Evolutionary conservation across 2,113 vertebrate genomes (phyloP).

Genomic region (Marmota flaviventris): DNA sequence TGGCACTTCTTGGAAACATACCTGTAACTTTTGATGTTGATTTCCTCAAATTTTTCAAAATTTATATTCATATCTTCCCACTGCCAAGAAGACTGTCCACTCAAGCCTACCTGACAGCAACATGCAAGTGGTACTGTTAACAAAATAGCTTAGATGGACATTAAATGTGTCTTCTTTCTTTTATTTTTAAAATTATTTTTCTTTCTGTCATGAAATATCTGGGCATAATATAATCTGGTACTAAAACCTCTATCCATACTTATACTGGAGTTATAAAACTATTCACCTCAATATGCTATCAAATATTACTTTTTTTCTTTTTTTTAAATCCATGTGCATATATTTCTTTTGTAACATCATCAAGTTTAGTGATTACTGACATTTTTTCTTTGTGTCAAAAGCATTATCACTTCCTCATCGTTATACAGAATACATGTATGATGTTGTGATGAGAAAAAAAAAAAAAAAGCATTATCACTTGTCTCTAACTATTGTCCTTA

Average conservation of each 20-base stretch:
- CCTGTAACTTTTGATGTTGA: not conserved
- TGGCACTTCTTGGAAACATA: not conserved
- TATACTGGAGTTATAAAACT: not conserved
- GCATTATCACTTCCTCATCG: not conserved
- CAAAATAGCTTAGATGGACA: not conserved
- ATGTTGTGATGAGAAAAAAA: no score
- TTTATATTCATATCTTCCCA: not conserved
- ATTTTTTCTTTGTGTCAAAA: not conserved
- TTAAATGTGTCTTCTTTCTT: not conserved
- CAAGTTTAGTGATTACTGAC: not conserved
- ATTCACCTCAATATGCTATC: not conserved
- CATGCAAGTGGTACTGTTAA: not conserved
- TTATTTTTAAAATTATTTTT: not conserved
- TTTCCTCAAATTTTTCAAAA: not conserved
- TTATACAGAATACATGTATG: no score
- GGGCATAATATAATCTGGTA: not conserved
- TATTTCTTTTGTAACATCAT: not conserved
- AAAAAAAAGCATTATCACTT: constrained; percentile 35
- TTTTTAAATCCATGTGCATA: not conserved
- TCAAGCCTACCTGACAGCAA: not conserved
- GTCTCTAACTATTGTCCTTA: not conserved
- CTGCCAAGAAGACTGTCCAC: not conserved
- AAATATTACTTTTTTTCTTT: not conserved
- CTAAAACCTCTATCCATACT: not conserved
- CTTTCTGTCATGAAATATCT: not conserved